These are phyloP conservation scores for Aproaerema taeniolella DNA, from an alignment of 2,888 invertebrate genomes.

Conservation along the genomic window DNA sequence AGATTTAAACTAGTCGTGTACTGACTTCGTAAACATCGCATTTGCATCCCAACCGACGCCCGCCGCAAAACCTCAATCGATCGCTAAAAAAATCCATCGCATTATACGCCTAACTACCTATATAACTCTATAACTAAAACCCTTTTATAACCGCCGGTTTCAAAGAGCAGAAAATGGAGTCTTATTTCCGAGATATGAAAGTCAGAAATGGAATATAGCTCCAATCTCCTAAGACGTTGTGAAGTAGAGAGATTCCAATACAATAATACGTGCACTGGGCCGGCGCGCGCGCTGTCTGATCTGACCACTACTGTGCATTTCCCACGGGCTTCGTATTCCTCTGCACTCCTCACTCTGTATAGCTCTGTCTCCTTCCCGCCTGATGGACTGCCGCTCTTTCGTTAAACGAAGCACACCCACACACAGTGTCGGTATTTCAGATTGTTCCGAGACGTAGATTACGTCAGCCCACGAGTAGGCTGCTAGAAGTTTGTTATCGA, in stretches of 20 bases:
- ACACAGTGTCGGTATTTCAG: conserved; percentile 74
- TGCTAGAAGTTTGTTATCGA: conserved; percentile 42
- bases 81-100: conserved; percentile 71
- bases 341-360: conserved; percentile 45
- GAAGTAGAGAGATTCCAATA: conserved; percentile 55
- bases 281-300: conserved; percentile 75
- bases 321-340: conserved; percentile 68
- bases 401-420: conserved; percentile 77
- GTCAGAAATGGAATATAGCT: conserved; percentile 20
- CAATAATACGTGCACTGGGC: conserved; percentile 77
- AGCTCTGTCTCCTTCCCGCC: conserved; percentile 51
- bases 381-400: conserved; percentile 75
- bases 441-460: conserved; percentile 71
- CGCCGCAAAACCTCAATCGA: conserved; percentile 73
- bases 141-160: conserved; percentile 24
- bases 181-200: conserved; percentile 30
- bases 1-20: conserved; percentile 62
- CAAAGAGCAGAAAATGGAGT: conserved; percentile 22
- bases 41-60: conserved; percentile 66
- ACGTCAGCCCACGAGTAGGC: conserved; percentile 59
- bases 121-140: conserved; percentile 33
- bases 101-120: conserved; percentile 67
- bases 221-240: conserved; percentile 48
- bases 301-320: conserved; percentile 79
- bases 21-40: conserved; percentile 64